Percentiles rank a stretch among this genome's conserved stretches.
Evolutionary conservation across 2,113 vertebrate species (phyloP).

Genomic region (Atherinomorus stipes): DNA sequence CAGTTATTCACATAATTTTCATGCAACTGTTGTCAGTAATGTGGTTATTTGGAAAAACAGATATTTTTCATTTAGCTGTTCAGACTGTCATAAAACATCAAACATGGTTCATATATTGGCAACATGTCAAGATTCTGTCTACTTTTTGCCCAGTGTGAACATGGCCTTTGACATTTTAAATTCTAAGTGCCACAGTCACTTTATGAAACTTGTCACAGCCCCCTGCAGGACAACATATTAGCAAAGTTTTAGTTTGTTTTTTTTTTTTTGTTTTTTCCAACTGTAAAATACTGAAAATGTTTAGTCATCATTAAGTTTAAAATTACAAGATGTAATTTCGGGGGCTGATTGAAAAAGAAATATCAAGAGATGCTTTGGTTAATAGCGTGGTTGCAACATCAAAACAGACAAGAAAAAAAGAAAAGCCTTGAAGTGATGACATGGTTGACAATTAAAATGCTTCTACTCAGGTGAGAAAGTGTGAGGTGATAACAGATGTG

Average conservation of each 20-base stretch:
- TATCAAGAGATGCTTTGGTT: background rate
- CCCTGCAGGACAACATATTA: background rate
- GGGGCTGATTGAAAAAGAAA: background rate
- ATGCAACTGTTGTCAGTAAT: too few relatives aligned
- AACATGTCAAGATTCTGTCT: too few relatives aligned
- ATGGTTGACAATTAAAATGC: background rate
- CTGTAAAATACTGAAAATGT: background rate
- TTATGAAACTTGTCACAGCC: background rate
- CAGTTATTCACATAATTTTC: too few relatives aligned
- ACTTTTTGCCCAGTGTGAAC: too few relatives aligned
- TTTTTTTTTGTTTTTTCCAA: background rate
- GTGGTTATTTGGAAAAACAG: too few relatives aligned
- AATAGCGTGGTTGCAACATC: background rate
- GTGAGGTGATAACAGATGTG: background rate
- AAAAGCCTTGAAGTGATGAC: background rate
- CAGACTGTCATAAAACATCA: too few relatives aligned
- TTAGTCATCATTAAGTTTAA: background rate
- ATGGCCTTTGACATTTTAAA: too few relatives aligned
- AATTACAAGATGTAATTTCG: background rate
- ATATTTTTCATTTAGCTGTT: too few relatives aligned
- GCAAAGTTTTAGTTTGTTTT: background rate
- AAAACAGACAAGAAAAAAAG: slow-evolving; percentile 1
- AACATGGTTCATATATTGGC: too few relatives aligned
- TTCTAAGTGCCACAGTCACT: too few relatives aligned
- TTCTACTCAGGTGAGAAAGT: background rate